These are phyloP conservation scores for Pseudopodoces humilis DNA, from an alignment of 2,113 vertebrate genomes.

Conservation along the genomic window DNA sequence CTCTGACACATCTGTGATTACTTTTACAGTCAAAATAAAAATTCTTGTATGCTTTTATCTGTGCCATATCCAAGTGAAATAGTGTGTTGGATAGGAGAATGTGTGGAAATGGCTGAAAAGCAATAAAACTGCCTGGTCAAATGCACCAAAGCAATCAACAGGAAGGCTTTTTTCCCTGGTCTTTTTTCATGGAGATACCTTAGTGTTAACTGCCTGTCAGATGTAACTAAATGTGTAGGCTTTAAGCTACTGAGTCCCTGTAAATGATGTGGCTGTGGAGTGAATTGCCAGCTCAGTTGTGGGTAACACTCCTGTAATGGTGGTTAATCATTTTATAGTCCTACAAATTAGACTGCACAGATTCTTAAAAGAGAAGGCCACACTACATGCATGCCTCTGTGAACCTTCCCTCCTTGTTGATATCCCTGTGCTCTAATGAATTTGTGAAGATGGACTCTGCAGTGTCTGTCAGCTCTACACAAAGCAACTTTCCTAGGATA, in stretches of 20 bases:
- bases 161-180: neutral
- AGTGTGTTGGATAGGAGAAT: neutral
- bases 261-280: neutral
- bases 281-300: neutral
- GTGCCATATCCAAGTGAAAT: neutral
- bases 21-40: neutral
- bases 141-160: neutral
- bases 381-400: rapidly evolving
- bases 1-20: neutral
- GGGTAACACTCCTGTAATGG: neutral
- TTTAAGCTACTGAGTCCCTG: neutral
- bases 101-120: neutral
- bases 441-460: neutral
- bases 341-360: neutral
- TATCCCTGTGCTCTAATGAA: neutral
- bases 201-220: neutral
- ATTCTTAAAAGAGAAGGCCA: neutral
- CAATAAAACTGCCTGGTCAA: neutral
- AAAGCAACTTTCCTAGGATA: neutral
- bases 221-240: neutral
- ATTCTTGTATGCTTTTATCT: neutral
- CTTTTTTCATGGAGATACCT: neutral
- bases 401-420: neutral
- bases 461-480: neutral
- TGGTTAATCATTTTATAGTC: neutral